These are phyloP conservation scores for Parnassius apollo DNA, from an alignment of 2,888 invertebrate genomes.

Conservation along the genomic window DNA sequence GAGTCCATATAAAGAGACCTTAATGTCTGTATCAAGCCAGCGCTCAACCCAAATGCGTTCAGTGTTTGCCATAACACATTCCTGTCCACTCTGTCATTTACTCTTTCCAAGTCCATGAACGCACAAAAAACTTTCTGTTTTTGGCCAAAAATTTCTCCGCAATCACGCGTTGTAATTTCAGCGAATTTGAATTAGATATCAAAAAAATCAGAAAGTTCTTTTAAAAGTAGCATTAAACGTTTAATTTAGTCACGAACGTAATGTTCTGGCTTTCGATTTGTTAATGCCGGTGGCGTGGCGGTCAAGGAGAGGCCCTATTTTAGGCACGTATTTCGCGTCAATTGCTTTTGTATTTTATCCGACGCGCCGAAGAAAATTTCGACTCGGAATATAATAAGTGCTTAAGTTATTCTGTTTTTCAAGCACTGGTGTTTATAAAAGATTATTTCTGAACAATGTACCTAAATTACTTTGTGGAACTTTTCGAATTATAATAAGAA, in stretches of 20 bases:
- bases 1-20: too few relatives aligned
- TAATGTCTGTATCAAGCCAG: too few relatives aligned
- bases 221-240: constrained; percentile 12
- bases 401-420: constrained; percentile 22
- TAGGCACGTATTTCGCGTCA: constrained; percentile 23
- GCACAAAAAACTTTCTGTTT: too few relatives aligned
- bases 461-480: constrained; percentile 13
- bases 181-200: too few relatives aligned
- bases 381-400: constrained; percentile 23
- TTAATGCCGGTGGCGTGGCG: constrained; percentile 18
- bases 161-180: too few relatives aligned
- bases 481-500: constrained; percentile 16
- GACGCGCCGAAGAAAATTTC: constrained; percentile 9
- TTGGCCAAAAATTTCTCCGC: too few relatives aligned
- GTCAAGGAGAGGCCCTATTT: constrained; percentile 23
- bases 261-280: constrained; percentile 21
- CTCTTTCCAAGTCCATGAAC: too few relatives aligned
- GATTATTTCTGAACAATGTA: constrained; percentile 18
- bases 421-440: constrained; percentile 25
- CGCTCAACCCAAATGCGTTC: too few relatives aligned
- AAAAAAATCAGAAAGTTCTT: not conserved
- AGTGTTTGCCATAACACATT: too few relatives aligned
- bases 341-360: constrained; percentile 24
- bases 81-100: too few relatives aligned
- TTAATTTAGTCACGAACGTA: constrained; percentile 17